phyloP scores from a whole-genome alignment of 2,797 vertebrate species.

The Setipinna tenuifilis region DNA sequence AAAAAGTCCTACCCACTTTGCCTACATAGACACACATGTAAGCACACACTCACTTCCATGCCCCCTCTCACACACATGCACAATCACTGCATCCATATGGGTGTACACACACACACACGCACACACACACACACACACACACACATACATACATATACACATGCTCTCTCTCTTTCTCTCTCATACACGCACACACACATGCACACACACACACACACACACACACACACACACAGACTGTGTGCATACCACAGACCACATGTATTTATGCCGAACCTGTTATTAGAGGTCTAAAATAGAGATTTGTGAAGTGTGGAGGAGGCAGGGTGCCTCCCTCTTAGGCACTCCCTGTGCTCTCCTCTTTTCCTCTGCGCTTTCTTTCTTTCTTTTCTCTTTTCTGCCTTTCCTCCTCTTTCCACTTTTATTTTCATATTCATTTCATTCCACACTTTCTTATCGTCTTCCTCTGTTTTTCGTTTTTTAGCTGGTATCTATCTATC shows the following conservation, averaged over 20 bases:
- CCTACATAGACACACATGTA: not conserved
- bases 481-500: not conserved
- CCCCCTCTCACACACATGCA: not conserved
- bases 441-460: not conserved
- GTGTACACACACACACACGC: too few relatives aligned
- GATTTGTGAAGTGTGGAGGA: slow-evolving; percentile 12
- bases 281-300: slow-evolving; percentile 16
- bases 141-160: too few relatives aligned
- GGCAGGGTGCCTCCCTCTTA: not conserved
- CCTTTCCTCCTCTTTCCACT: not conserved
- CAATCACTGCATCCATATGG: too few relatives aligned
- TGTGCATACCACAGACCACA: slow-evolving; percentile 13
- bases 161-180: too few relatives aligned
- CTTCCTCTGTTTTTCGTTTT: not conserved
- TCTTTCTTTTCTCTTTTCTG: not conserved
- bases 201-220: too few relatives aligned
- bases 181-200: too few relatives aligned
- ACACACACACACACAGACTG: not conserved
- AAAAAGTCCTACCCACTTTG: not conserved
- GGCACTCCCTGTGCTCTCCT: not conserved
- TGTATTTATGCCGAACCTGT: not conserved
- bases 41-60: not conserved
- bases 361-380: not conserved
- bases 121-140: too few relatives aligned
- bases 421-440: too few relatives aligned